Percentiles rank a stretch among this genome's conserved stretches.
Conservation (phyloP, 2,888 invertebrate genomes). For the Clusia tigrina region DNA sequence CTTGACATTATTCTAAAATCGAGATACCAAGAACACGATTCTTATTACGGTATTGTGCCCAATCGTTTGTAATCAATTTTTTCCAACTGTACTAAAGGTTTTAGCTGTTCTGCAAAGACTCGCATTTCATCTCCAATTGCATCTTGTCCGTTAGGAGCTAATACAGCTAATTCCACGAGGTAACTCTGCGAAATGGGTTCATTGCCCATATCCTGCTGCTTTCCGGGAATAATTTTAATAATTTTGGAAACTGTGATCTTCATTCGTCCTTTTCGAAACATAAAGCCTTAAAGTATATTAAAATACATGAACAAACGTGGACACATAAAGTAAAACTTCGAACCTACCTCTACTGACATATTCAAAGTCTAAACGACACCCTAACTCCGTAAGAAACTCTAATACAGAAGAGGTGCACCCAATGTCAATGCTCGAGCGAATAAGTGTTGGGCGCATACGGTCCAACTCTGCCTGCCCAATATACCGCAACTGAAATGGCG, state of each 20-base stretch:
- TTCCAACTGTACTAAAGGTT: slow-evolving; percentile 89
- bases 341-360: slow-evolving; percentile 84
- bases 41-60: slow-evolving; percentile 50
- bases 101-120: slow-evolving; percentile 91
- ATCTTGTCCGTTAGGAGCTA: slow-evolving; percentile 89
- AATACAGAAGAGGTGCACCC: slow-evolving; percentile 89
- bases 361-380: slow-evolving; percentile 91
- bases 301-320: neutral
- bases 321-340: neutral
- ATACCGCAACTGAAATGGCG: slow-evolving; percentile 84
- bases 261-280: slow-evolving; percentile 96
- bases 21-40: neutral
- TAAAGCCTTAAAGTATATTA: slow-evolving; percentile 67
- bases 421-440: slow-evolving; percentile 91
- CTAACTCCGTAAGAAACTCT: slow-evolving; percentile 91
- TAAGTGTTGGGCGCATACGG: slow-evolving; percentile 86
- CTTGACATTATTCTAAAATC: neutral
- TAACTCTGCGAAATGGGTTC: slow-evolving; percentile 93
- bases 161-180: slow-evolving; percentile 87
- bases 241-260: slow-evolving; percentile 96
- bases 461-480: slow-evolving; percentile 91
- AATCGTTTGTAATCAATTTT: slow-evolving; percentile 90
- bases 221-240: slow-evolving; percentile 82
- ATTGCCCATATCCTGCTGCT: slow-evolving; percentile 71
- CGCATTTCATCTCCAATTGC: slow-evolving; percentile 96